These are phyloP conservation scores for Drosophila yakuba DNA, from an alignment of 1,140 invertebrate genomes.

Conservation along the genomic window DNA sequence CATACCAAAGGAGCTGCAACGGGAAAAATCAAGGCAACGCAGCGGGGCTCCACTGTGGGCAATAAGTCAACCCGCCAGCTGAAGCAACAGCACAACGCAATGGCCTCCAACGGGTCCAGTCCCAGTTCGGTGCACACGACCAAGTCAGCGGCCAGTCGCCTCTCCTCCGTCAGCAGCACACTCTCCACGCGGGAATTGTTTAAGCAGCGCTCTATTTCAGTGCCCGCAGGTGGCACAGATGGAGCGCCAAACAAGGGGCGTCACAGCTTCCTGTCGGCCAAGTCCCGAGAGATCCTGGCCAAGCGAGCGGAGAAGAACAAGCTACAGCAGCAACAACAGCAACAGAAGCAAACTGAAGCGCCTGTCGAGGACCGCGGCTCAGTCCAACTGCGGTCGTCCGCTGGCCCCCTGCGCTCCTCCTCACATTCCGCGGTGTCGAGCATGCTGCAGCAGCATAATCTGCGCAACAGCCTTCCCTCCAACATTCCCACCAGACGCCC, in stretches of 20 bases:
- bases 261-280: constrained; percentile 80
- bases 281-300: constrained; percentile 82
- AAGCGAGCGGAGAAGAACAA: constrained; percentile 80
- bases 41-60: constrained; percentile 49
- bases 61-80: constrained; percentile 67
- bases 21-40: constrained; percentile 30
- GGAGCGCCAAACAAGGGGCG: constrained; percentile 40
- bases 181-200: constrained; percentile 74
- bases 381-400: constrained; percentile 48
- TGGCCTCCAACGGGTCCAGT: constrained; percentile 77
- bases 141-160: constrained; percentile 76
- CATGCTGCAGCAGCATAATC: constrained; percentile 70
- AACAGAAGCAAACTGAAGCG: constrained; percentile 64
- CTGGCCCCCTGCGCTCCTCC: constrained; percentile 71
- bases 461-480: constrained; percentile 74
- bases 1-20: constrained; percentile 13
- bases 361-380: constrained; percentile 73
- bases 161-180: constrained; percentile 76
- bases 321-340: constrained; percentile 70
- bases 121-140: constrained; percentile 80
- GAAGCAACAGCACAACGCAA: constrained; percentile 73
- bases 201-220: constrained; percentile 80
- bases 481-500: constrained; percentile 80
- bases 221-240: constrained; percentile 60
- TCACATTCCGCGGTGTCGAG: constrained; percentile 79